Percentiles rank a stretch among this genome's conserved stretches.
Evolutionary conservation across 1,140 invertebrate genomes (phyloP).

Genomic region (Diprion similis): DNA sequence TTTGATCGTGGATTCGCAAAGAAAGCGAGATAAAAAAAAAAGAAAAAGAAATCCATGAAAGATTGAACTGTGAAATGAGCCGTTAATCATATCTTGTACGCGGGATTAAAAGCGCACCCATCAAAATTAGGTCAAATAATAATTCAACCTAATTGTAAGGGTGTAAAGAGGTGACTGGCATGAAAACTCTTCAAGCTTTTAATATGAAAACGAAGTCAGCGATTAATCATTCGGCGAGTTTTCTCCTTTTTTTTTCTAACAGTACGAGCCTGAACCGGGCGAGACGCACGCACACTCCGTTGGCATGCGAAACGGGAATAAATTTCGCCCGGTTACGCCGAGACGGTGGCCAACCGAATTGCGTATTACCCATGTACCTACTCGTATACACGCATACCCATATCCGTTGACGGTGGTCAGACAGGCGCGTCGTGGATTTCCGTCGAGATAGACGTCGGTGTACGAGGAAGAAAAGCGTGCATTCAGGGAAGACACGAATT

Average conservation of each 20-base stretch:
- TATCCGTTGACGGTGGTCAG: background rate
- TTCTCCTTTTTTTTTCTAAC: background rate
- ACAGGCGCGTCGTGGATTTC: background rate
- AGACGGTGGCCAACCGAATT: background rate
- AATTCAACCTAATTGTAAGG: too few species aligned
- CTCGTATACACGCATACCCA: background rate
- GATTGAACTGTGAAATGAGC: too few species aligned
- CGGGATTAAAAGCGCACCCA: background rate
- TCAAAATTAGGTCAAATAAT: too few species aligned
- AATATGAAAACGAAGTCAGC: background rate
- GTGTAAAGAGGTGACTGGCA: background rate
- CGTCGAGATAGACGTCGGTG: too few species aligned
- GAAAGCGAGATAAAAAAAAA: too few species aligned
- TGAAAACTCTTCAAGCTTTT: background rate
- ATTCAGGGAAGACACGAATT: background rate
- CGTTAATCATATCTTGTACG: background rate
- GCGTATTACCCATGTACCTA: background rate
- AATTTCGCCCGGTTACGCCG: background rate
- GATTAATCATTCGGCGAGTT: background rate
- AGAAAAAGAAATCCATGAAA: too few species aligned
- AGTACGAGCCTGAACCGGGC: background rate
- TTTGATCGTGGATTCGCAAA: too few species aligned
- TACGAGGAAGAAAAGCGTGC: too few species aligned
- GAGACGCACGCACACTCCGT: background rate
- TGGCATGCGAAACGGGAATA: conserved; percentile 1